A percentile compares a stretch with the other conserved stretches of the same genome.
phyloP scores from a whole-genome alignment of 1,140 invertebrate species.

The Atta cephalotes region DNA sequence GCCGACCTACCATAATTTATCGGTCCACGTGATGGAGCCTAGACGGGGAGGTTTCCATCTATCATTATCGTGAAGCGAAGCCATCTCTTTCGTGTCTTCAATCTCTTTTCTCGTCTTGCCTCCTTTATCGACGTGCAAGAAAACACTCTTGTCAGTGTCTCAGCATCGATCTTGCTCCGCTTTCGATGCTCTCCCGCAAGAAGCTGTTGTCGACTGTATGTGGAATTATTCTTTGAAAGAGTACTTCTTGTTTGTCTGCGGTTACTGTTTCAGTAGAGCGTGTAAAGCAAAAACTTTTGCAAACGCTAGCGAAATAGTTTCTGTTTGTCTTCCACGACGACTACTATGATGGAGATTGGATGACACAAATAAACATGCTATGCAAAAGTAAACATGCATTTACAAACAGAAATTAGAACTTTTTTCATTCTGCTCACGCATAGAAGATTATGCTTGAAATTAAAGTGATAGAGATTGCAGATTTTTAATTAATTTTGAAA shows the following conservation, averaged over 20 bases:
- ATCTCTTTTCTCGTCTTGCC: slow-evolving; percentile 62
- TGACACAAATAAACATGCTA: slow-evolving; percentile 36
- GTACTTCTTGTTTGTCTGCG: slow-evolving; percentile 22
- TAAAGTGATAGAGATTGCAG: not conserved
- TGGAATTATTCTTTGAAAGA: slow-evolving; percentile 53
- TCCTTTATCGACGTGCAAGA: slow-evolving; percentile 61
- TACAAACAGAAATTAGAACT: slow-evolving; percentile 39
- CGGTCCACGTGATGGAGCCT: slow-evolving; percentile 65
- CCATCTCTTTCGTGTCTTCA: slow-evolving; percentile 57
- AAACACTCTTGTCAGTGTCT: slow-evolving; percentile 67
- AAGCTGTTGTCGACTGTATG: slow-evolving; percentile 49
- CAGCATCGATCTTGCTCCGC: slow-evolving; percentile 66
- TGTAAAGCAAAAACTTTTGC: slow-evolving; percentile 36
- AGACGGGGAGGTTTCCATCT: slow-evolving; percentile 69
- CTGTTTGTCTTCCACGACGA: slow-evolving; percentile 36
- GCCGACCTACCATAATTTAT: slow-evolving; percentile 73
- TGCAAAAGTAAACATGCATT: slow-evolving; percentile 4
- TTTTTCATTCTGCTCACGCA: not conserved
- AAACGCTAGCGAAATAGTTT: slow-evolving; percentile 35
- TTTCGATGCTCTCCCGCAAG: slow-evolving; percentile 56
- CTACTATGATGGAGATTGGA: slow-evolving; percentile 35
- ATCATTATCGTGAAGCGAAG: slow-evolving; percentile 73
- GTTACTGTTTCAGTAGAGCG: slow-evolving; percentile 47
- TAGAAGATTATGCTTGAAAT: slow-evolving; percentile 10
- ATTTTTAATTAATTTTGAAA: slow-evolving; percentile 24